Conservation (phyloP, 2,797 vertebrate genomes). For the Enteromius argenteus region DNA sequence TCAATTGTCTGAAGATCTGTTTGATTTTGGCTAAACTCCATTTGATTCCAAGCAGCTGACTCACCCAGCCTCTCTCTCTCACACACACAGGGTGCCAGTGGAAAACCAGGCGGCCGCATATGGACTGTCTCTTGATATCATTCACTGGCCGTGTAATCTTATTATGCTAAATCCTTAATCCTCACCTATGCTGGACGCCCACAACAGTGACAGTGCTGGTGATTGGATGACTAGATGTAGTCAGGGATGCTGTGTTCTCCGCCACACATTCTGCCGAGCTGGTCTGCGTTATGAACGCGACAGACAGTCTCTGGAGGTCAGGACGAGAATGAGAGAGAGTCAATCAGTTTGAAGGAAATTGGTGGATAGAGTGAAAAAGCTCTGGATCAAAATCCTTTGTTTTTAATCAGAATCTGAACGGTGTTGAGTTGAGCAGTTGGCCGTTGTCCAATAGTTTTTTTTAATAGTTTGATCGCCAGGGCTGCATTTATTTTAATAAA, state of each 20-base stretch:
- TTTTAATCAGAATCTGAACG: background rate
- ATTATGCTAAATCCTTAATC: conserved; percentile 99
- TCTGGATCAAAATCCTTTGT: background rate
- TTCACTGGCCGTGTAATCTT: conserved; percentile 99
- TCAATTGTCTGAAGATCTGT: conserved; percentile 90
- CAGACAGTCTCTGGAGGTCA: conserved; percentile 82
- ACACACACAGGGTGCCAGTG: conserved; percentile 88
- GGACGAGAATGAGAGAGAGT: conserved; percentile 79
- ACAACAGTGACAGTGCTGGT: conserved; percentile 73
- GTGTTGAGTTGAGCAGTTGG: background rate
- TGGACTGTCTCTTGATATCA: conserved; percentile 99
- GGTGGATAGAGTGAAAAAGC: background rate
- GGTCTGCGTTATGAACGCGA: conserved; percentile 76
- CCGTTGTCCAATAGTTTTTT: background rate
- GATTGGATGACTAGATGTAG: conserved; percentile 34
- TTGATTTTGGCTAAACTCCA: conserved; percentile 81
- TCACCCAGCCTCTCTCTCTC: conserved; percentile 78
- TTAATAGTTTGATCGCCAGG: background rate
- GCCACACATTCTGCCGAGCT: conserved; percentile 88
- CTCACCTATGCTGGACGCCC: conserved; percentile 97
- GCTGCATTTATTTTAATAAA: background rate
- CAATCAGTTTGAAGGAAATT: background rate
- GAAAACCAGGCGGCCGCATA: conserved; percentile 98
- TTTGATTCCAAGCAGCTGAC: conserved; percentile 85
- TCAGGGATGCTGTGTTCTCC: conserved; percentile 69